phyloP scores from a whole-genome alignment of 1,140 invertebrate species.

The Platyscapa corneri region DNA sequence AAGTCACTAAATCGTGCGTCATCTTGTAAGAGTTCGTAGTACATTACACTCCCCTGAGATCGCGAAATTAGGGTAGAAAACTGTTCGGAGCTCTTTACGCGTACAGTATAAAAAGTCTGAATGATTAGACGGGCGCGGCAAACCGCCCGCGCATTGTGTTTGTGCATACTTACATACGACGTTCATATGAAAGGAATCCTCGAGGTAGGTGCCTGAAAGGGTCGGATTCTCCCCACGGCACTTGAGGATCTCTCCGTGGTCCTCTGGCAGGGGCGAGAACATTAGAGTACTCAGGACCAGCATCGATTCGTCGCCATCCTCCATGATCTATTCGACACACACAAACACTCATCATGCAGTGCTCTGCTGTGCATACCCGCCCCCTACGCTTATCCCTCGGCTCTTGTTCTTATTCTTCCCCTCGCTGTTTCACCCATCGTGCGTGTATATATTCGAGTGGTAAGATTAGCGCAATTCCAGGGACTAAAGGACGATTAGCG shows the following conservation, averaged over 20 bases:
- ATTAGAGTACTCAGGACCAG: slow-evolving; percentile 85
- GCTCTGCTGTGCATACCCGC: too few relatives aligned
- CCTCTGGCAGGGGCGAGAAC: slow-evolving; percentile 87
- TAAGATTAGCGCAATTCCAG: neutral
- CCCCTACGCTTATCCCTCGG: too few relatives aligned
- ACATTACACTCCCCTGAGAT: neutral
- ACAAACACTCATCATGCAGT: neutral
- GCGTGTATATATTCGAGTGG: neutral
- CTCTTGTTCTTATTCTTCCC: neutral
- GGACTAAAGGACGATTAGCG: slow-evolving; percentile 30
- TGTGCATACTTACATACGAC: slow-evolving; percentile 86
- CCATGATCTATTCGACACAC: slow-evolving; percentile 71
- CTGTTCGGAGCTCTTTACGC: neutral
- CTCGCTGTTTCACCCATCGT: neutral
- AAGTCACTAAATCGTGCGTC: neutral
- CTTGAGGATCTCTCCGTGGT: slow-evolving; percentile 86
- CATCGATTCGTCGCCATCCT: slow-evolving; percentile 79
- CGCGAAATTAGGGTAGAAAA: neutral
- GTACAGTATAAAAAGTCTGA: neutral
- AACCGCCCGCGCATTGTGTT: neutral
- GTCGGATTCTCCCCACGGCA: slow-evolving; percentile 89
- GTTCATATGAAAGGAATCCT: slow-evolving; percentile 87
- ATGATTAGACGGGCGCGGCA: neutral
- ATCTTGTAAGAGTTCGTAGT: neutral
- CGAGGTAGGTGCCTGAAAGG: slow-evolving; percentile 81